Conservation (phyloP, 2,797 vertebrate genomes). For the Megalops cyprinoides region DNA sequence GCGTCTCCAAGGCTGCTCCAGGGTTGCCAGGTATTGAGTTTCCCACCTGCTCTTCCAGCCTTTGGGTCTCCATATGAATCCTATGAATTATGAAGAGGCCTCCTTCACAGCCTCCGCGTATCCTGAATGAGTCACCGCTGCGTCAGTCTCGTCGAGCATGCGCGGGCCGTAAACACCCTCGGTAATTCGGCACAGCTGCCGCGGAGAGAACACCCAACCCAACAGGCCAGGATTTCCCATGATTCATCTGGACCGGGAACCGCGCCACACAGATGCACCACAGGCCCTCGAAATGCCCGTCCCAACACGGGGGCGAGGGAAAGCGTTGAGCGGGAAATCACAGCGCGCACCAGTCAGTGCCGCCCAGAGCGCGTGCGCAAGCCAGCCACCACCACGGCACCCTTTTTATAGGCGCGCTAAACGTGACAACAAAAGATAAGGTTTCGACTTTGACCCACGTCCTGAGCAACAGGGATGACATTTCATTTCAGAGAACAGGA, state of each 20-base stretch:
- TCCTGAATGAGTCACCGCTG: not conserved
- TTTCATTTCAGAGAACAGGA: no score
- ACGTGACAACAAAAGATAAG: no score
- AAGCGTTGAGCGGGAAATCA: no score
- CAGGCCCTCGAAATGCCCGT: not conserved
- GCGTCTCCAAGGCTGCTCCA: constrained; percentile 64
- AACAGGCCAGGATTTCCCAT: not conserved
- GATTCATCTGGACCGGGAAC: not conserved
- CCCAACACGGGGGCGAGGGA: no score
- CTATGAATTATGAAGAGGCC: constrained; percentile 70
- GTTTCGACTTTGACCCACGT: no score
- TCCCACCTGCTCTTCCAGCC: constrained; percentile 58
- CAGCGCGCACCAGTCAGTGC: no score
- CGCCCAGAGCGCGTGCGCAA: no score
- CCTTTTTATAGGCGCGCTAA: no score
- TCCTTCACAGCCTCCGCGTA: not conserved
- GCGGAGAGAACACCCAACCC: not conserved
- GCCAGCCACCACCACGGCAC: no score
- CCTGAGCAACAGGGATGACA: no score
- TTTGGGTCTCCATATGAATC: constrained; percentile 61
- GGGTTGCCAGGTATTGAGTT: constrained; percentile 69
- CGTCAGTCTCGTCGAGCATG: not conserved
- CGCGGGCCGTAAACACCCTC: not conserved
- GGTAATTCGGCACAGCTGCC: not conserved
- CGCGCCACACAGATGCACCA: not conserved